phyloP scores from a whole-genome alignment of 2,888 invertebrate species.

The Caenorhabditis angaria region DNA sequence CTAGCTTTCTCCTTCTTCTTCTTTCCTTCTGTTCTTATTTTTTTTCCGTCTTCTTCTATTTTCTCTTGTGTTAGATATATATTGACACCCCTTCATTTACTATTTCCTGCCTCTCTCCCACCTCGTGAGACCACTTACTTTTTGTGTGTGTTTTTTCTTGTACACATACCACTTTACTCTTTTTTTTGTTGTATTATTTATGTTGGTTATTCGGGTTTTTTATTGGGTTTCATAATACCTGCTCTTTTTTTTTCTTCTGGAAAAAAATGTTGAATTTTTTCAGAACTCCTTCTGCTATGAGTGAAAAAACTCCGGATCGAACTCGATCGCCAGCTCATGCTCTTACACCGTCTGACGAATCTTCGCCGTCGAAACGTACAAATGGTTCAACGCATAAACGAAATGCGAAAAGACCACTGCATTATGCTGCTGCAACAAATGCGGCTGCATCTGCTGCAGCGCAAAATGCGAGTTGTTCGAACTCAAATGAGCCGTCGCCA shows the following conservation, averaged over 20 bases:
- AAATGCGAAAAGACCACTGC: constrained; percentile 24
- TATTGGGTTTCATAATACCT: background rate
- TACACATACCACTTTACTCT: constrained; percentile 7
- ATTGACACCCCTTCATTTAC: constrained; percentile 7
- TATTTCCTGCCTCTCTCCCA: background rate
- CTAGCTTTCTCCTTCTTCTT: constrained; percentile 1
- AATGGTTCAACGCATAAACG: constrained; percentile 24
- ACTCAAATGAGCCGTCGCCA: constrained; percentile 22
- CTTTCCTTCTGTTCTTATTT: constrained; percentile 5
- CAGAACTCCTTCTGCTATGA: constrained; percentile 46
- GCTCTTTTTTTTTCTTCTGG: background rate
- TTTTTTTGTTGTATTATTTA: background rate
- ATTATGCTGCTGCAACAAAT: constrained; percentile 7
- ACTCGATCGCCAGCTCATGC: constrained; percentile 22
- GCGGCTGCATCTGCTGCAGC: background rate
- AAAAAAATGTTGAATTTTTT: constrained; percentile 8
- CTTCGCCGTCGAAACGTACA: background rate
- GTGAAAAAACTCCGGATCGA: constrained; percentile 40
- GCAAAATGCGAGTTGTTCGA: constrained; percentile 14
- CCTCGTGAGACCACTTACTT: constrained; percentile 8
- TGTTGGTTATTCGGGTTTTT: background rate
- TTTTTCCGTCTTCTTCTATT: background rate
- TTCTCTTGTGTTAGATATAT: background rate
- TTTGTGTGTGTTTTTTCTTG: constrained; percentile 7
- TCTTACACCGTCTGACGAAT: background rate